Percentiles rank a stretch among this genome's conserved stretches.
These are phyloP conservation scores for Halictus quadricinctus DNA, from an alignment of 2,888 invertebrate species.

Conservation along the genomic window DNA sequence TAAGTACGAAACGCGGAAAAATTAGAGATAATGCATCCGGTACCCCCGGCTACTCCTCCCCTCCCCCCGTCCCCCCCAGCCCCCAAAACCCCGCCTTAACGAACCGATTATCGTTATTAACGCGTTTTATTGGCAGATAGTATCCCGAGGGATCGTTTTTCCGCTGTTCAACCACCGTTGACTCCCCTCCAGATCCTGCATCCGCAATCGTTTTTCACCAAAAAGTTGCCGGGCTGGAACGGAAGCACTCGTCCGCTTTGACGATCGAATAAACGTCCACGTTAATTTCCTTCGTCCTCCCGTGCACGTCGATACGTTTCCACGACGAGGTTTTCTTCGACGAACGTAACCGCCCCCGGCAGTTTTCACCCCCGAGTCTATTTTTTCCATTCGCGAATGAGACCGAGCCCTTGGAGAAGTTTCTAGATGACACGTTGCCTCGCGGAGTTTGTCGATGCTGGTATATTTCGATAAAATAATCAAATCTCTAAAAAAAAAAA, in stretches of 20 bases:
- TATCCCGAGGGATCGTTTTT: conserved; percentile 41
- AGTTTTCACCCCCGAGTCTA: neutral
- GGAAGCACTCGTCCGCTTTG: conserved; percentile 44
- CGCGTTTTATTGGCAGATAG: conserved; percentile 47
- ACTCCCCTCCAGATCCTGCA: neutral
- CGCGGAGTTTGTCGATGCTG: neutral
- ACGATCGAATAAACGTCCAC: conserved; percentile 46
- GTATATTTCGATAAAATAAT: neutral
- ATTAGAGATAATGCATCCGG: conserved; percentile 51
- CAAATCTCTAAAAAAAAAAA: neutral
- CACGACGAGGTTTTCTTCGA: conserved; percentile 20
- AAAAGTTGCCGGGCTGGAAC: conserved; percentile 17
- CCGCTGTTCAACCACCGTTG: neutral
- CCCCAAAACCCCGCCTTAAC: conserved; percentile 21
- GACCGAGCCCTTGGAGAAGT: neutral
- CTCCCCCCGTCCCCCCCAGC: neutral
- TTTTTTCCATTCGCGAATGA: neutral
- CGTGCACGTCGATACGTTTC: conserved; percentile 26
- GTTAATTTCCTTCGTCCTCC: conserved; percentile 29
- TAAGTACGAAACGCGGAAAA: conserved; percentile 42
- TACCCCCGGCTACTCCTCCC: neutral
- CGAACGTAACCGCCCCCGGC: neutral
- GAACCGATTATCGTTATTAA: conserved; percentile 64
- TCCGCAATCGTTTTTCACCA: conserved; percentile 9
- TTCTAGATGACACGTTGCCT: neutral